These are phyloP conservation scores for Eupeodes luniger DNA, from an alignment of 2,888 invertebrate species.

Conservation along the genomic window DNA sequence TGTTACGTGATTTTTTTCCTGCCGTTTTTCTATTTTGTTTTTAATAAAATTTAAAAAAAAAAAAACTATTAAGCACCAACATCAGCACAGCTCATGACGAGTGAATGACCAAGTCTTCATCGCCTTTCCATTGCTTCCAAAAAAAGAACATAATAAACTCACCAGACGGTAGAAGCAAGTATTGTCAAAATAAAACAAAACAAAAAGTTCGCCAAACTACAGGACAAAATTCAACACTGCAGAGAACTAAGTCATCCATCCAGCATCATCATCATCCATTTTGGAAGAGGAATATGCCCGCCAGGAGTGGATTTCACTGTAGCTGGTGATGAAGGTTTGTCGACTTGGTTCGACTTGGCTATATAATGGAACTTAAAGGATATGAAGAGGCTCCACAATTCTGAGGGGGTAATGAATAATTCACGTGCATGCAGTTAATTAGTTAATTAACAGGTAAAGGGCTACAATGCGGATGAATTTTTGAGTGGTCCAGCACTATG, in stretches of 20 bases:
- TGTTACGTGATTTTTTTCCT: not conserved
- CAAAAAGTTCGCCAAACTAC: constrained; percentile 34
- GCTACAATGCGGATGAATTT: constrained; percentile 75
- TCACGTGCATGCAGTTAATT: constrained; percentile 76
- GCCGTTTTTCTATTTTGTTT: constrained; percentile 18
- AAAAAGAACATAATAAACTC: constrained; percentile 14
- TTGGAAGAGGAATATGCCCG: constrained; percentile 21
- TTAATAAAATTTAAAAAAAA: constrained; percentile 2
- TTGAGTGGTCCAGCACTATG: constrained; percentile 57
- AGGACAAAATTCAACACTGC: constrained; percentile 48
- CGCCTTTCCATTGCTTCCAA: not conserved
- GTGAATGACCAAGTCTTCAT: constrained; percentile 48
- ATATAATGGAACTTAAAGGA: not conserved
- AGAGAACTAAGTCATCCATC: constrained; percentile 42
- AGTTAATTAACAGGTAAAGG: constrained; percentile 76
- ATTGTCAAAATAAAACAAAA: constrained; percentile 32
- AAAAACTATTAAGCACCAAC: constrained; percentile 12
- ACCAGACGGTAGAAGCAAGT: constrained; percentile 27
- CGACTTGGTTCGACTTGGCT: not conserved
- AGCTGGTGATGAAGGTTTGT: not conserved
- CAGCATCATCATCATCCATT: constrained; percentile 30
- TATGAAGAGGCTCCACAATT: constrained; percentile 12
- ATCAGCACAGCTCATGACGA: constrained; percentile 37
- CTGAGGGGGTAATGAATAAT: constrained; percentile 66
- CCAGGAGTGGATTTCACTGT: constrained; percentile 31